Conservation (phyloP, 2,113 vertebrate genomes). For the Mirounga angustirostris region DNA sequence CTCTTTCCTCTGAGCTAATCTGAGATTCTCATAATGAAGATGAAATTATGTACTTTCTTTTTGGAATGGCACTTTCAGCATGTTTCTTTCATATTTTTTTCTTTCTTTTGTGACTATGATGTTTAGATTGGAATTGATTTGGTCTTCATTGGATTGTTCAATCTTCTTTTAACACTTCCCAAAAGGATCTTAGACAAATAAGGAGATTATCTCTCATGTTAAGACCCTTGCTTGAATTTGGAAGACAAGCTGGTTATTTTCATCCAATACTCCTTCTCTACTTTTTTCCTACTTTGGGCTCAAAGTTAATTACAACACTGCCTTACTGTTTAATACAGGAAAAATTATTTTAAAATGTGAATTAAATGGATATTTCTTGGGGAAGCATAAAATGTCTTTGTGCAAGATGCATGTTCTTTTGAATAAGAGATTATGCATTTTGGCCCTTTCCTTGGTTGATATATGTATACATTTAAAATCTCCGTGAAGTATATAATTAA, state of each 20-base stretch:
- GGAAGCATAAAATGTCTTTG: not conserved
- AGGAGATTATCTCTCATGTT: not conserved
- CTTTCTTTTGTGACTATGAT: not conserved
- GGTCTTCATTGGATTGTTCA: not conserved
- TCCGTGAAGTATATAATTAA: not conserved
- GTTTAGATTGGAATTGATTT: not conserved
- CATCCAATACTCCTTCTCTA: not conserved
- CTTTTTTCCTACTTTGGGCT: not conserved
- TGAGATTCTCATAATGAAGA: conserved; percentile 8
- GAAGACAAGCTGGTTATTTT: conserved; percentile 31
- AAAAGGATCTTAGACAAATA: not conserved
- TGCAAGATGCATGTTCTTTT: not conserved
- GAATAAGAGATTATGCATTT: not conserved
- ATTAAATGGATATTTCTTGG: conserved; percentile 37
- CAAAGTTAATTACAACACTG: conserved; percentile 33
- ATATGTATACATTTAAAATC: conserved; percentile 13
- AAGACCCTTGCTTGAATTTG: not conserved
- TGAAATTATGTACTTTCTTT: not conserved
- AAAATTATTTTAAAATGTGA: conserved; percentile 25
- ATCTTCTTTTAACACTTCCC: not conserved
- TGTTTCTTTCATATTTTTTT: not conserved
- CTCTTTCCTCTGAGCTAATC: conserved; percentile 6
- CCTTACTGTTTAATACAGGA: not conserved
- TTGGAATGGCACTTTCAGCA: not conserved
- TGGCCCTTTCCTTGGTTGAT: not conserved